Evolutionary conservation across 1,140 invertebrate genomes (phyloP), one percentile per base, ranked within the genome.

Genomic region (Phymastichus coffea): DNA sequence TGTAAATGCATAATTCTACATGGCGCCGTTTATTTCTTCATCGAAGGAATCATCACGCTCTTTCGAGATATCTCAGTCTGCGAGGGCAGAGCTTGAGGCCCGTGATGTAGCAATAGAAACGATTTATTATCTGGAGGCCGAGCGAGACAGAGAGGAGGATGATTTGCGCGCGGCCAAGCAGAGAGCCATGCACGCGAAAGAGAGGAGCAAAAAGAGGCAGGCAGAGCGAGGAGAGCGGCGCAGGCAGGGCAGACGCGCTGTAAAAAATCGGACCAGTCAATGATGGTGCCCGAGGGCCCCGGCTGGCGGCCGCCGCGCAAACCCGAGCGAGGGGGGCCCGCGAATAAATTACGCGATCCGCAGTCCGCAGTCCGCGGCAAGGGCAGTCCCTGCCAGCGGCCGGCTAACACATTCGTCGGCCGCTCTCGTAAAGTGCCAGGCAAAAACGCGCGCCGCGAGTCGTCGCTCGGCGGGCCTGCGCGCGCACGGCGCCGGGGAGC

Each of bases 271-370:
- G 40, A 26, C 51, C 28, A 54, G 38, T 41, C 23, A 41, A 30
- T 28, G 19, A 43, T n/a, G 33, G 12, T 37, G 33, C 35, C 38
- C 33, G 33, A 35, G 33, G 48, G 48, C 3, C 19, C 48, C 23
- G n/a, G n/a, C 35, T 20, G 48, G 10, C 37, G 23, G 26, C 33
- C 14, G n/a, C 19, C 14, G 35, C n/a, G 25, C 2, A n/a, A n/a
- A n/a, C n/a, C 3, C 55, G 60, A 66, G 66, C 61, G 53, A 55
- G 69, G 73, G 64, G 59, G 69, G 69, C 71, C 67, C 66, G 63
- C 48, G 66, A 69, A 69, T 70, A 69, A 71, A 66, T 70, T 67
- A 72, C 66, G 65, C 69, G 65, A 69, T 68, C 14, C 20, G 15
- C 9, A 10, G n/a, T 17, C 19, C 9, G 19, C 30, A 20, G 47